A percentile compares a stretch with the other conserved stretches of the same genome.
phyloP scores from a whole-genome alignment of 2,888 invertebrate genomes.

The Cyaniris semiargus region DNA sequence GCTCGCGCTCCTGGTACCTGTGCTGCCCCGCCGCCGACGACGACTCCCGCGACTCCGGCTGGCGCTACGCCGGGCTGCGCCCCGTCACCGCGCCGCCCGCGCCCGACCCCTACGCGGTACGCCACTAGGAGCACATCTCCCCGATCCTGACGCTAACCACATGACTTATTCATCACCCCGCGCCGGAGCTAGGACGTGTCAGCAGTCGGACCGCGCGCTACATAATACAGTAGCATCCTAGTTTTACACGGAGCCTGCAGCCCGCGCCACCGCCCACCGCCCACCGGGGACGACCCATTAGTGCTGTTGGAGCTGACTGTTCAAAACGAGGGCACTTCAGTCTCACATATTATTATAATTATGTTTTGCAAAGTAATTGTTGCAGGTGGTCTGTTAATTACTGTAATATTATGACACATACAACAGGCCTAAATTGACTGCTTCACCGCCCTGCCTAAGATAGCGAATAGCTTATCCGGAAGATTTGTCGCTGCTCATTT shows the following conservation, averaged over 20 bases:
- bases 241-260: neutral
- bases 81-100: slow-evolving; percentile 67
- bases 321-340: neutral
- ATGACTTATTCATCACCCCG: neutral
- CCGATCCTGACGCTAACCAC: neutral
- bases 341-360: too few relatives aligned
- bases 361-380: too few relatives aligned
- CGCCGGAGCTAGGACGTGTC: neutral
- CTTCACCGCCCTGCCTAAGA: too few relatives aligned
- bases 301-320: neutral
- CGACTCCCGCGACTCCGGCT: slow-evolving; percentile 67
- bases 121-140: slow-evolving; percentile 40
- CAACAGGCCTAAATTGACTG: too few relatives aligned
- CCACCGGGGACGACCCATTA: neutral
- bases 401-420: too few relatives aligned
- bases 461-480: too few relatives aligned
- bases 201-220: neutral
- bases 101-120: slow-evolving; percentile 55
- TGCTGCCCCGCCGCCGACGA: slow-evolving; percentile 77
- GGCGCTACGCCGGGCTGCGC: slow-evolving; percentile 70
- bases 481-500: too few relatives aligned
- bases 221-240: slow-evolving; percentile 4
- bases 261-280: too few relatives aligned
- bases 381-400: too few relatives aligned
- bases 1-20: slow-evolving; percentile 82